Base-by-base conservation (phyloP, 1,140 invertebrate species). In the Nephotettix cincticeps region DNA sequence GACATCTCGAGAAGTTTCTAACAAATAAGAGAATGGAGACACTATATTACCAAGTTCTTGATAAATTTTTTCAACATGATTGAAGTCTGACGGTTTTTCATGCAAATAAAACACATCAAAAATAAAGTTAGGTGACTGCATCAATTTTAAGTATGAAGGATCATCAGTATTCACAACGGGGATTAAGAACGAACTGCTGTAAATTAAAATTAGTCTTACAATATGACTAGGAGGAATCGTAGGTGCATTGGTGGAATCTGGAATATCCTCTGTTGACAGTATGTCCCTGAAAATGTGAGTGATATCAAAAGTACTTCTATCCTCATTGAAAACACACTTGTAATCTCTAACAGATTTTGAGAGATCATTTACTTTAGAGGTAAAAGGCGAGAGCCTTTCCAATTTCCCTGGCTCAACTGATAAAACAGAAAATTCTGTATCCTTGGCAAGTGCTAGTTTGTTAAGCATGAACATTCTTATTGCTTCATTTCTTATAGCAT, bases 101-200 rank as follows among this genome's bases (percentile, higher is more conserved):
- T 51, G 47, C 21, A 51, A n/a, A 51, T 51, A 51, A 51, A 51
- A 51, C 14, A 51, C 47, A 51, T 51, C 47, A 19, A 51, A n/a
- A n/a, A 51, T 3, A n/a, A 17, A 51, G 47, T 11, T 11, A 19
- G 47, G 47, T 9, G 47, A 51, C 19, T 4, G 4, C 21, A 51
- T 4, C 14, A 51, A 51, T n/a, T 51, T 51, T 19, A n/a, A 19
- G n/a, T 51, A 51, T 19, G 47, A 51, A 21, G 47, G 14, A n/a
- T 51, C 47, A 19, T 17, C 19, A n/a, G 21, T 21, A n/a, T 51
- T 51, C 19, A 51, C 21, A 4, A 11, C 3, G 3, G 47, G 47
- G 6, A 4, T n/a, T 19, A 4, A 11, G n/a, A 9, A 51, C 14
- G 47, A 51, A 51, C 19, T 51, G 19, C 21, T 51, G 21, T 51